Evolutionary conservation across 2,888 invertebrate genomes (phyloP), one percentile per base, ranked within the genome.

Genomic region (Catocala nupta): DNA sequence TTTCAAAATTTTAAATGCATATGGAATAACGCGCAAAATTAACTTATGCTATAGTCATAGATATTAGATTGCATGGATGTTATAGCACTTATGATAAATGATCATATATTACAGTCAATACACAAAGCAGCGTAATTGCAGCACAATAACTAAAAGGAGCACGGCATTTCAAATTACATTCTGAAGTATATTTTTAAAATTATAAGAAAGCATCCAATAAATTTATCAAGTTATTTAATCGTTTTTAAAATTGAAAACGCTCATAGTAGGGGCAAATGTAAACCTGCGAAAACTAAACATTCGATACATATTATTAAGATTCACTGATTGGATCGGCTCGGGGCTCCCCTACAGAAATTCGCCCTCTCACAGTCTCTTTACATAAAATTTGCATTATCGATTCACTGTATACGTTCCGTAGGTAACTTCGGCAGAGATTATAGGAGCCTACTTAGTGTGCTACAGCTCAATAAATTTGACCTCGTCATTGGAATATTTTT

Each of bases 331-430:
- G 86, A 73, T 81, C 77, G 77, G 72, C 74, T 73, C 63, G 68
- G 73, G 68, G 79, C 71, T 78, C 76, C 80, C 81, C 77, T 75
- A 73, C 83, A 82, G 75, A 89, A 90, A 90, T 90, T 90, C 84
- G 85, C 88, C 86, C 85, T 83, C 86, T 88, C 86, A 68, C 80
- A 84, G 86, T 84, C 84, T 86, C 90, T 90, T 90, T 90, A 87
- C 91, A 91, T 91, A 90, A 90, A 90, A 92, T 92, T 92, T 90
- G 89, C 92, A 91, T 92, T 90, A 92, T 91, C 90, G 91, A 91
- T 90, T 83, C 81, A 55, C 72, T 71, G 52, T 76, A 68, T 71
- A 78, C 71, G 67, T 70, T 64, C 63, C 63, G 65, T 70, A 72
- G 77, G 74, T 76, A 69, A 74, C 72, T 74, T 65, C 49, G 65